A percentile compares a stretch with the other conserved stretches of the same genome.
These are phyloP conservation scores for Phocoena phocoena DNA, from an alignment of 2,113 vertebrate genomes.

Conservation along the genomic window DNA sequence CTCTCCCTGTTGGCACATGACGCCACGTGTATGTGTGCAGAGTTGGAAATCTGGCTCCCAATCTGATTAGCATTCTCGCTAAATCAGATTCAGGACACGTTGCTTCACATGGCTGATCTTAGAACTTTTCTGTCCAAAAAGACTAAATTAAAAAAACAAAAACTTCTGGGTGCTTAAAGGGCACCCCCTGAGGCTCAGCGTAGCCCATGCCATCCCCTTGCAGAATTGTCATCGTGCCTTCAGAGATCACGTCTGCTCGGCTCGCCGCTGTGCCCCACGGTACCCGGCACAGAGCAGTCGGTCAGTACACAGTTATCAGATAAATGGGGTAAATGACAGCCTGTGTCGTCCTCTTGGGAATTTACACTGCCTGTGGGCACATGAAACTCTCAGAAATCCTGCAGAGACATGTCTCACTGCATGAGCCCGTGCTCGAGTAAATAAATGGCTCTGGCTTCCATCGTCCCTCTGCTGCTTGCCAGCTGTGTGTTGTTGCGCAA, in stretches of 20 bases:
- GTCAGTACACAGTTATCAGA: not conserved
- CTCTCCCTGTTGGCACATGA: not conserved
- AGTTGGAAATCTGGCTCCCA: not conserved
- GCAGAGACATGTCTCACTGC: not conserved
- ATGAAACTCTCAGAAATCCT: not conserved
- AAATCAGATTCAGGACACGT: not conserved
- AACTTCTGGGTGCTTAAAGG: not conserved
- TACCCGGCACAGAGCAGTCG: fast-evolving
- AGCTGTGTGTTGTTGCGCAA: not conserved
- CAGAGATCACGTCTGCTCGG: too few species aligned
- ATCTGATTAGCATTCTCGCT: too few species aligned
- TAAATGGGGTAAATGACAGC: not conserved
- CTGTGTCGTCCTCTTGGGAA: not conserved
- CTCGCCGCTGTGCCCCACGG: fast-evolving
- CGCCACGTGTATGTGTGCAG: fast-evolving
- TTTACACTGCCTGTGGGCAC: not conserved
- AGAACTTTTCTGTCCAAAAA: not conserved
- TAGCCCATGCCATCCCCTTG: not conserved
- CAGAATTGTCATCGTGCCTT: not conserved
- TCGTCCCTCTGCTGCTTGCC: not conserved
- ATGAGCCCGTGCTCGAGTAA: fast-evolving
- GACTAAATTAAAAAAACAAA: not conserved
- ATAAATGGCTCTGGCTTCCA: not conserved
- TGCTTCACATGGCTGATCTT: not conserved
- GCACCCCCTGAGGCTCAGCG: too few species aligned